Percentiles rank a stretch among this genome's conserved stretches.
Conservation (phyloP, 2,888 invertebrate genomes). For the Leptinotarsa juncta region DNA sequence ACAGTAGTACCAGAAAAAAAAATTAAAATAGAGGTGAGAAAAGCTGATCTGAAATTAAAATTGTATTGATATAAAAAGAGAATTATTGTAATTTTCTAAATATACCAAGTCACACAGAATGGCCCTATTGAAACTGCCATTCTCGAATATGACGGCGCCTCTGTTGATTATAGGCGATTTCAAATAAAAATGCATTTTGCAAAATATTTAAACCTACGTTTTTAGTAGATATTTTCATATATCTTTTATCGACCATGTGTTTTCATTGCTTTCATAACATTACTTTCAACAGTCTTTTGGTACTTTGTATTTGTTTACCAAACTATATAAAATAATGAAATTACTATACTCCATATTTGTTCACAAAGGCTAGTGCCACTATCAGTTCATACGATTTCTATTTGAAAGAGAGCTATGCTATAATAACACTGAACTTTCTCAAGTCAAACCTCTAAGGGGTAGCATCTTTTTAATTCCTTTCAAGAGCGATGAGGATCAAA, state of each 20-base stretch:
- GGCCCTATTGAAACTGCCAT: neutral
- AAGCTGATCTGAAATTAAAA: conserved; percentile 5
- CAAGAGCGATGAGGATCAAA: conserved; percentile 9
- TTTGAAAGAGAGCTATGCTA: neutral
- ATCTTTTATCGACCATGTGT: conserved; percentile 7
- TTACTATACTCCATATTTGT: conserved; percentile 3
- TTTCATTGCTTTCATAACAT: conserved; percentile 1
- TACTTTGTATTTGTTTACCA: conserved; percentile 12
- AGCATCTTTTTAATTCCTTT: conserved; percentile 13
- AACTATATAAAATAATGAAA: conserved; percentile 9
- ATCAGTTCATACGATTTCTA: too few species aligned
- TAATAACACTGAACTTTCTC: neutral
- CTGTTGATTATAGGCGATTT: conserved; percentile 1
- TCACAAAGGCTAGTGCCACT: too few species aligned
- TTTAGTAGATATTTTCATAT: neutral
- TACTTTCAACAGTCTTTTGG: conserved; percentile 11
- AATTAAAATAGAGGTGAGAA: conserved; percentile 5
- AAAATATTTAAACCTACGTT: conserved; percentile 3
- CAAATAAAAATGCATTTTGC: neutral
- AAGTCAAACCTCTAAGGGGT: conserved; percentile 5
- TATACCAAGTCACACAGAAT: neutral
- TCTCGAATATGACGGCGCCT: neutral
- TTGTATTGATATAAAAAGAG: conserved; percentile 7
- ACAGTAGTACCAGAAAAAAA: conserved; percentile 1
- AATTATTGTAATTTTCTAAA: conserved; percentile 11